Base-by-base conservation (phyloP, 2,797 vertebrate species). In the Xyrichtys novacula region DNA sequence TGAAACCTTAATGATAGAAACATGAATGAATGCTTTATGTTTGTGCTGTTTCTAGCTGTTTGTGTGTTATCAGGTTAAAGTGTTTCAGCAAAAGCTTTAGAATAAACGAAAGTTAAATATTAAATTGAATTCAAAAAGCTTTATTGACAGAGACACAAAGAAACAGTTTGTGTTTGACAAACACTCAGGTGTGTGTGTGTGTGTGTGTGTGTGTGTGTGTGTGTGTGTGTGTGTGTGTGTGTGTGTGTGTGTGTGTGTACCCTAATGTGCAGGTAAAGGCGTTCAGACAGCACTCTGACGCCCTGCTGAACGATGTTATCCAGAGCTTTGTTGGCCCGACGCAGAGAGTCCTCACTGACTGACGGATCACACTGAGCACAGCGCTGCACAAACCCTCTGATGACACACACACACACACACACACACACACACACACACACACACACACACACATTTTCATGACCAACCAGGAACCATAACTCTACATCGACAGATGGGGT, bases 201-300 rank as follows among this genome's bases (percentile, higher is more conserved):
- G 11, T 28, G 26, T 19, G 38, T 44, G 31, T 20, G 47, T 14
- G 34, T 10, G 32, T 63, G 26, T 32, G 48, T 53, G 40, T 12
- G 14, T 19, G 31, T 53, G 48, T 66, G 26, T n/a, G 29, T 36
- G 42, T 25, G 39, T 39, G 6, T 38, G 47, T 39, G 52, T 73
- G 57, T 57, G 31, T 47, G 43, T 62, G 59, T 56, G 36, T 15
- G 52, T 71, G 66, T 66, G 60, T 60, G 53, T 68, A 90, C 96
- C 95, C 95, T 94, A 83, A 97, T 95, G 69, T 95, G 93, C 60
- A 95, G 93, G 54, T 95, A 94, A 17, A 98, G 93, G 1, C 91
- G 85, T 16, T 94, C 94, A 0, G 89, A 93, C 83, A 98, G 90
- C 25, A 95, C 90, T 0, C 85, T 84, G 60, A 96, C 93, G 67